phyloP scores from a whole-genome alignment of 2,113 vertebrate genomes.

The Okapia johnstoni region DNA sequence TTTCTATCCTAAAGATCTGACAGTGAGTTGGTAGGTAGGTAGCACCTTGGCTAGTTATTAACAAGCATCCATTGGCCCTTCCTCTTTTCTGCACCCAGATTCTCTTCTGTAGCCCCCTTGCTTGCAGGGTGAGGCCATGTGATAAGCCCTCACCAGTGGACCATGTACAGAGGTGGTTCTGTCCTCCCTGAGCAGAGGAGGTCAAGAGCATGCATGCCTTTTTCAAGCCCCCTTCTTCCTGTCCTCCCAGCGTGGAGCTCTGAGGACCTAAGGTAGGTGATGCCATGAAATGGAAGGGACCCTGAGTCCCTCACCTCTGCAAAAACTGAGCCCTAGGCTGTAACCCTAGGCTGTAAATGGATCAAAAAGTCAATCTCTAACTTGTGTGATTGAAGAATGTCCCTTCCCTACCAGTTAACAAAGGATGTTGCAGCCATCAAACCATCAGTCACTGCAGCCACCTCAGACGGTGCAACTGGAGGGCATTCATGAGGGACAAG shows the following conservation, averaged over 20 bases:
- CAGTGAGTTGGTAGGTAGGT: not conserved
- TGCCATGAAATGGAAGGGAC: not conserved
- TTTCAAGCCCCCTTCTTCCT: not conserved
- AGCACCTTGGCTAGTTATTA: not conserved
- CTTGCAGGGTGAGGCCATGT: not conserved
- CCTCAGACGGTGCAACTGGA: rapidly evolving
- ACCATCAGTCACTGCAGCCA: not conserved
- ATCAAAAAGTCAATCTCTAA: not conserved
- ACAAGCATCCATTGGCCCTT: not conserved
- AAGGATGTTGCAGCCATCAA: not conserved
- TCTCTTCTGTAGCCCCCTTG: not conserved
- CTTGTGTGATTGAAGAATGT: not conserved
- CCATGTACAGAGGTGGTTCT: not conserved
- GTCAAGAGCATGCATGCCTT: not conserved
- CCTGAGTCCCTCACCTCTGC: not conserved
- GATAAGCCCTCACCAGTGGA: not conserved
- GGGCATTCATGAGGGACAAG: not conserved
- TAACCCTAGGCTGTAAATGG: not conserved
- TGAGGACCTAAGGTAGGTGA: not conserved
- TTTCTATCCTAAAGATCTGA: not conserved
- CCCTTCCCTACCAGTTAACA: not conserved
- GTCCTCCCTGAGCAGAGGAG: not conserved
- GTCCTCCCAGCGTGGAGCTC: not conserved
- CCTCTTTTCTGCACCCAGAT: not conserved
- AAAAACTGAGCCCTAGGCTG: no score